Percentiles rank a stretch among this genome's conserved stretches.
Evolutionary conservation across 2,888 invertebrate species (phyloP).

Genomic region (Ormyrus pomaceus): DNA sequence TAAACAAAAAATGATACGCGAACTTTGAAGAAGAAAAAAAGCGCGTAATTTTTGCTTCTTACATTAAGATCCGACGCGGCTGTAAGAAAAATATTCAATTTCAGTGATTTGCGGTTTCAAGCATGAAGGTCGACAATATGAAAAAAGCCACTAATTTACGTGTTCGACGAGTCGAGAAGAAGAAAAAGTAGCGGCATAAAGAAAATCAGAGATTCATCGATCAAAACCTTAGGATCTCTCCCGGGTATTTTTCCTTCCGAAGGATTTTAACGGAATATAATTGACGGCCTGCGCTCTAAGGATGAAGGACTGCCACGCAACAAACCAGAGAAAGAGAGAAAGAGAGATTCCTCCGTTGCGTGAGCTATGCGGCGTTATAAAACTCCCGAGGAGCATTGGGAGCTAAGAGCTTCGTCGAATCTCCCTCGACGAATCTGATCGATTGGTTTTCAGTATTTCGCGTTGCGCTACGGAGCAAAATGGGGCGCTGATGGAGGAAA

Average conservation of each 20-base stretch:
- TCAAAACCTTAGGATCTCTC: slow-evolving; percentile 22
- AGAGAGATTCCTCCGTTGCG: slow-evolving; percentile 29
- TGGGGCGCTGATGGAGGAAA: slow-evolving; percentile 7
- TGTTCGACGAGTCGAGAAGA: slow-evolving; percentile 17
- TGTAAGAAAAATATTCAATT: slow-evolving; percentile 46
- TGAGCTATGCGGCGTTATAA: slow-evolving; percentile 24
- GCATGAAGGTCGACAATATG: neutral
- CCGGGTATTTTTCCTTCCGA: slow-evolving; percentile 24
- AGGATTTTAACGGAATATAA: slow-evolving; percentile 50
- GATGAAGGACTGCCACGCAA: slow-evolving; percentile 32
- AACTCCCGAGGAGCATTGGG: neutral
- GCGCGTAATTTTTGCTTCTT: neutral
- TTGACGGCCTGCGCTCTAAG: slow-evolving; percentile 43
- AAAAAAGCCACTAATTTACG: slow-evolving; percentile 49
- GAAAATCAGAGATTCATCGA: slow-evolving; percentile 37
- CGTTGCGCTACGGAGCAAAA: slow-evolving; percentile 11
- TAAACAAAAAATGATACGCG: neutral
- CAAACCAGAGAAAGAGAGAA: slow-evolving; percentile 11
- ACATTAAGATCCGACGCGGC: slow-evolving; percentile 12
- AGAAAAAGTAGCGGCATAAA: neutral
- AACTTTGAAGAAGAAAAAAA: no score
- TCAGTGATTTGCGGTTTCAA: slow-evolving; percentile 19
- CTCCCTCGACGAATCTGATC: slow-evolving; percentile 40
- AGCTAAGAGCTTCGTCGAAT: slow-evolving; percentile 16
- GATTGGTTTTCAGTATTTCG: slow-evolving; percentile 45